Evolutionary conservation across 1,140 invertebrate species (phyloP), one percentile per base, ranked within the genome.

Genomic region (Cydia amplana): DNA sequence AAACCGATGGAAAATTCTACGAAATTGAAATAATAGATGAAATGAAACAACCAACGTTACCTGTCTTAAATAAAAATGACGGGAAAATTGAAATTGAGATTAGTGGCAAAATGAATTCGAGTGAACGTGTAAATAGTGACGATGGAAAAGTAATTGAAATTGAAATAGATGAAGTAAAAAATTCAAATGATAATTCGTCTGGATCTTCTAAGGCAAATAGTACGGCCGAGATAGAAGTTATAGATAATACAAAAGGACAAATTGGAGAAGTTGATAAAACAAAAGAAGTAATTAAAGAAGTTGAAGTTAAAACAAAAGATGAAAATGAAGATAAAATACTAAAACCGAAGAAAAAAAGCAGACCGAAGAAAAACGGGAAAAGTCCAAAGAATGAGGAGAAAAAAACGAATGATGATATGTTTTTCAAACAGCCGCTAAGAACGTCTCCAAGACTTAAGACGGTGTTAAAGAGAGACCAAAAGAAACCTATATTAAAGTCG

Each of bases 11-110:
- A 16, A 70, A 70, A 36, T 3, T 36, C 0, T 32, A 18, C 2
- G 65, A 70, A 36, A 70, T 70, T 36, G 65, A 70, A 10, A 70
- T 70, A 10, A 70, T 70, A 9, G 65, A 70, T 36, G 32, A 70
- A 70, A 70, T 70, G 65, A 70, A 67, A 55, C 16, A 5, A 55
- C 51, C 51, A 3, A 6, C 49, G 4, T 55, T 55, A 55, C 51
- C 51, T 18, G 16, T 18, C 7, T 18, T 60, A 10, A 60, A 60
- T 20, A 6, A 23, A 18, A 60, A 60, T 60, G 55, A 60, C 4
- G 55, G 9, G 7, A 60, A 60, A 60, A 60, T 23, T 1, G 55
- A 60, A 12, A 60, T 60, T 60, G 55, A 60, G 20, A 18, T 55
- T 18, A 55, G 16, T 55, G 51, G 9, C 3, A 12, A 46, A 46